phyloP scores from a whole-genome alignment of 2,888 invertebrate genomes.

The Agriotes lineatus region DNA sequence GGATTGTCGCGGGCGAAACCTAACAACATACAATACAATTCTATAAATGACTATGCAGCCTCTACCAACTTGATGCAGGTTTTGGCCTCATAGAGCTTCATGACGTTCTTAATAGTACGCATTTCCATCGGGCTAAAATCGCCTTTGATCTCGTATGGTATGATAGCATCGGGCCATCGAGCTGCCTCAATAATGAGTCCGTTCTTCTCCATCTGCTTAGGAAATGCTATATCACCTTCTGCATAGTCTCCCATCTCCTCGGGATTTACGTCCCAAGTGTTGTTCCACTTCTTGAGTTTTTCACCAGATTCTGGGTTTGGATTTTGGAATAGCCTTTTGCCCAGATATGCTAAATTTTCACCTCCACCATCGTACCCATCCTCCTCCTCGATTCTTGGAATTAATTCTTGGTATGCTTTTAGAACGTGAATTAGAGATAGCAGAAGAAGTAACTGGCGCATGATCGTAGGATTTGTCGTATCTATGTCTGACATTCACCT shows the following conservation, averaged over 20 bases:
- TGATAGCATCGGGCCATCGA: conserved; percentile 68
- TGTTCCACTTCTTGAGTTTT: conserved; percentile 71
- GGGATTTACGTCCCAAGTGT: conserved; percentile 74
- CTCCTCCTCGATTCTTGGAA: not conserved
- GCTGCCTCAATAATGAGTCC: conserved; percentile 46
- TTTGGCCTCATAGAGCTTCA: conserved; percentile 79
- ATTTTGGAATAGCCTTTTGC: conserved; percentile 69
- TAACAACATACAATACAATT: conserved; percentile 47
- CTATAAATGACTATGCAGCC: no score
- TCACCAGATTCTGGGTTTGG: conserved; percentile 70
- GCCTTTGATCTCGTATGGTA: conserved; percentile 79
- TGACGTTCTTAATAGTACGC: conserved; percentile 76
- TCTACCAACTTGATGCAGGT: conserved; percentile 79
- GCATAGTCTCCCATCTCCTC: conserved; percentile 84
- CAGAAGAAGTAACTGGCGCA: no score
- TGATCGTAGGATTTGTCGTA: no score
- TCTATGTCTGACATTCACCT: no score
- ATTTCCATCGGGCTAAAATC: conserved; percentile 74
- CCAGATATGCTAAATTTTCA: conserved; percentile 69
- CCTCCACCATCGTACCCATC: conserved; percentile 55
- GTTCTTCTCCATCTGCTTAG: conserved; percentile 54
- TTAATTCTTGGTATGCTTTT: no score
- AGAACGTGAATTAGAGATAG: no score
- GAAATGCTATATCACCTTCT: conserved; percentile 83
- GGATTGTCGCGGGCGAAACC: conserved; percentile 73